phyloP scores from a whole-genome alignment of 2,797 vertebrate species.

The Helostoma temminkii region DNA sequence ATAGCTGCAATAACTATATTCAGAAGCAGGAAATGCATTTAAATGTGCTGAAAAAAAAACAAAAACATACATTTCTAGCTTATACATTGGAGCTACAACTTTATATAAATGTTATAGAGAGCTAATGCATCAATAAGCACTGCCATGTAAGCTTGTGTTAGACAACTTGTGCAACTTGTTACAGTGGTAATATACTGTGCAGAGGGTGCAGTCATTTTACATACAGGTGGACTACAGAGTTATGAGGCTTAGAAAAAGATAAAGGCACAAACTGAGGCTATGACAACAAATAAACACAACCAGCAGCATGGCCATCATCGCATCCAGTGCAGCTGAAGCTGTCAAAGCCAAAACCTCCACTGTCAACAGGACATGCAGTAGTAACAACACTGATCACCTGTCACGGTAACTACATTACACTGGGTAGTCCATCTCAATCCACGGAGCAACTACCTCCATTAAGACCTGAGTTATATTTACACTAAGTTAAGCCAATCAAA shows the following conservation, averaged over 20 bases:
- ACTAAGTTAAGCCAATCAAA: constrained; percentile 34
- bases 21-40: too few species aligned
- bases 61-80: too few species aligned
- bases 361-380: neutral
- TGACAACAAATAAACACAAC: constrained; percentile 37
- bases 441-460: neutral
- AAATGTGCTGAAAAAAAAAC: too few species aligned
- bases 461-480: constrained; percentile 10
- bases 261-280: neutral
- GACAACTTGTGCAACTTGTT: neutral
- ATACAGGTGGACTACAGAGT: too few species aligned
- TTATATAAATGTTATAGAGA: too few species aligned
- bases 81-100: too few species aligned
- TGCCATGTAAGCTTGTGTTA: neutral
- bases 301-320: constrained; percentile 15
- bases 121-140: too few species aligned
- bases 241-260: neutral
- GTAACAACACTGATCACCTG: constrained; percentile 6
- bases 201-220: neutral
- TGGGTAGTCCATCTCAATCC: neutral
- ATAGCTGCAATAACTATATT: too few species aligned
- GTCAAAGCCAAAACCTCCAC: neutral
- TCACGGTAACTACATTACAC: neutral
- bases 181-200: neutral
- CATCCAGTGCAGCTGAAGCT: neutral